Percentiles rank a stretch among this genome's conserved stretches.
Conservation (phyloP, 1,140 invertebrate species). For the Cydia pomonella region DNA sequence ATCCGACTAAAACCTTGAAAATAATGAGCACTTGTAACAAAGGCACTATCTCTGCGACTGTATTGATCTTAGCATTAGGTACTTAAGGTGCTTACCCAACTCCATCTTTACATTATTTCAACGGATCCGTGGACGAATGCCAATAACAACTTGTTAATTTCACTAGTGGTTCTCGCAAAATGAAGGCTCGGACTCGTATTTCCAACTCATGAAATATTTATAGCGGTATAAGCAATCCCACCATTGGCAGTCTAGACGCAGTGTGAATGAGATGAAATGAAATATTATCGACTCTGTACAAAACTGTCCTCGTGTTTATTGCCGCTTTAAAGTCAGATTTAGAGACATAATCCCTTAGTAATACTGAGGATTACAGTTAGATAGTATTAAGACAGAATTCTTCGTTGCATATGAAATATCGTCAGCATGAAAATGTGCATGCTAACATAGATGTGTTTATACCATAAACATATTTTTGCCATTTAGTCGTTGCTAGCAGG, state of each 20-base stretch:
- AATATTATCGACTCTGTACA: slow-evolving; percentile 65
- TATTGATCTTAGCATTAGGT: slow-evolving; percentile 33
- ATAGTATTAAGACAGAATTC: background rate
- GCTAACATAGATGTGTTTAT: background rate
- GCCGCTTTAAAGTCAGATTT: slow-evolving; percentile 31
- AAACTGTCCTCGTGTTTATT: slow-evolving; percentile 43
- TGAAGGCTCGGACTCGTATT: slow-evolving; percentile 69
- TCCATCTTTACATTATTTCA: slow-evolving; percentile 42
- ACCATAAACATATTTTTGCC: background rate
- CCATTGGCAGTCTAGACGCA: slow-evolving; percentile 69
- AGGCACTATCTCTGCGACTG: slow-evolving; percentile 10
- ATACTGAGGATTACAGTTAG: slow-evolving; percentile 13
- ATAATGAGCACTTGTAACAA: slow-evolving; percentile 29
- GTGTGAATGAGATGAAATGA: slow-evolving; percentile 70
- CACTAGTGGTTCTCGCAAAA: slow-evolving; percentile 63
- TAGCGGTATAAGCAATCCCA: slow-evolving; percentile 65
- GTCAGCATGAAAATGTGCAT: background rate
- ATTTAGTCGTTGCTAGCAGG: no score
- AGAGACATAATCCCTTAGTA: slow-evolving; percentile 25
- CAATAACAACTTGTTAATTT: slow-evolving; percentile 76
- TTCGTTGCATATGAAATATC: slow-evolving; percentile 8
- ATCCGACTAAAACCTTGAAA: slow-evolving; percentile 23
- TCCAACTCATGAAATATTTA: slow-evolving; percentile 73
- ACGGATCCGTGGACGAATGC: slow-evolving; percentile 56
- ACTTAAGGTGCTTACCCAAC: slow-evolving; percentile 31